Evolutionary conservation across 64 coral and sea anemone genomes (phyloP).

Genomic region (Cladopsammia gracilis): DNA sequence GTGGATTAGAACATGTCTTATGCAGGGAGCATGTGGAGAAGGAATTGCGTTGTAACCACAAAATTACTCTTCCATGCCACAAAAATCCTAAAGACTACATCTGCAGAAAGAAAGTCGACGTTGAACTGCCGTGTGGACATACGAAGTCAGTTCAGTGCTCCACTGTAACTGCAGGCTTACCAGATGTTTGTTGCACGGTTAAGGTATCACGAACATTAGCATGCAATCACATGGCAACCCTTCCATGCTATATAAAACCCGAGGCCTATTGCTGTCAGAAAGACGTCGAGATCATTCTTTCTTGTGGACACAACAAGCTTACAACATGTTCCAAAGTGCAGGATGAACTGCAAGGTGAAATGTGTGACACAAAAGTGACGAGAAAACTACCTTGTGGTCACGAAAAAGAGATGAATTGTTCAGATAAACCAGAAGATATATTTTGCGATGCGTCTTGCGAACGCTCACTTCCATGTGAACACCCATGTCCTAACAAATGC

Average conservation of each 20-base stretch:
- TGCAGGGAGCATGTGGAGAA: constrained; percentile 25
- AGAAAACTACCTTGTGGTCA: constrained; percentile 32
- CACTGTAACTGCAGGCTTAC: not conserved
- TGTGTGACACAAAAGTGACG: constrained; percentile 1
- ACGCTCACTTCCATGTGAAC: constrained; percentile 42
- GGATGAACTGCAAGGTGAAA: not conserved
- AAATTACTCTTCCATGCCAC: not conserved
- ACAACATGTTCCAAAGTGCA: not conserved
- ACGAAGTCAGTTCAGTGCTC: constrained; percentile 27
- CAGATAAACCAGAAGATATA: not conserved
- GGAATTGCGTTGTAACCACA: constrained; percentile 31
- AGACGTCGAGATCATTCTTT: not conserved
- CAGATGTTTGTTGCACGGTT: constrained; percentile 1
- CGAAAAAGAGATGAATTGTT: constrained; percentile 21
- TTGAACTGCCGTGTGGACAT: constrained; percentile 62
- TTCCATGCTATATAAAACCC: constrained; percentile 31
- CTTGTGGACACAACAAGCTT: not conserved
- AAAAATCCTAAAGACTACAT: not conserved
- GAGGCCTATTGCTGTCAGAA: not conserved
- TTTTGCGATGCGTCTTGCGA: constrained; percentile 29
- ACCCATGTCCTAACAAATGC: constrained; percentile 35
- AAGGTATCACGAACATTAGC: constrained; percentile 13
- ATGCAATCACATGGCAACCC: not conserved
- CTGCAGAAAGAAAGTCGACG: not conserved
- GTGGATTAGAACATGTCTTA: not conserved